These are phyloP conservation scores for Orchesellides sinensis DNA, from an alignment of 2,888 invertebrate species.

Conservation along the genomic window DNA sequence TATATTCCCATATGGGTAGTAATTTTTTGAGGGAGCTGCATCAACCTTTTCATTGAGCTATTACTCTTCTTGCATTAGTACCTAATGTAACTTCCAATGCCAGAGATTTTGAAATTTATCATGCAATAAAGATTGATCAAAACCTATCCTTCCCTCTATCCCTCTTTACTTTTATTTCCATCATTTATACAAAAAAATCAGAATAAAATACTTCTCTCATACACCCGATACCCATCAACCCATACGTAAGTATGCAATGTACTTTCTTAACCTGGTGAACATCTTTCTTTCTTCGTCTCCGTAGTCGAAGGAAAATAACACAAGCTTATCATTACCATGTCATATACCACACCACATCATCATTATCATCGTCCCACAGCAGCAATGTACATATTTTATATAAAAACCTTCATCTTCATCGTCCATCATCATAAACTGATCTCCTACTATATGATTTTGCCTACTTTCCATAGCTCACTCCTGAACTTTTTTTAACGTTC, in stretches of 20 bases:
- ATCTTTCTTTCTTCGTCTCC: slow-evolving; percentile 30
- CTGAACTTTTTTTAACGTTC: slow-evolving; percentile 47
- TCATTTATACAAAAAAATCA: slow-evolving; percentile 9
- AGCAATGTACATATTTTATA: slow-evolving; percentile 8
- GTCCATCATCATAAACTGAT: slow-evolving; percentile 46
- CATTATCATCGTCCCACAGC: slow-evolving; percentile 43
- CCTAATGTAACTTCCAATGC: background rate
- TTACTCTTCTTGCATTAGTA: too few species aligned
- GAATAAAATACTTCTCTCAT: background rate
- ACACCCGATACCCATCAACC: slow-evolving; percentile 30
- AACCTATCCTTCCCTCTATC: slow-evolving; percentile 27
- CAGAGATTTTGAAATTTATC: slow-evolving; percentile 11
- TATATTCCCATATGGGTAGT: too few species aligned
- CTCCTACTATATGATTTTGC: slow-evolving; percentile 53
- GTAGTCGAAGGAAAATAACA: slow-evolving; percentile 24
- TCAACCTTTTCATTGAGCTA: too few species aligned
- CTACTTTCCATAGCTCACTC: slow-evolving; percentile 58
- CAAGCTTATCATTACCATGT: slow-evolving; percentile 62
- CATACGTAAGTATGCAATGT: slow-evolving; percentile 1
- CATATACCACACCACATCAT: slow-evolving; percentile 56
- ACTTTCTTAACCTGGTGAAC: slow-evolving; percentile 20
- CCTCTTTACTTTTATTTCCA: slow-evolving; percentile 50
- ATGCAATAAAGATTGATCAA: slow-evolving; percentile 7
- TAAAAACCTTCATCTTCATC: slow-evolving; percentile 21
- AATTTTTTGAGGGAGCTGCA: too few species aligned